Evolutionary conservation across 1,140 invertebrate genomes (phyloP), one percentile per base, ranked within the genome.

Genomic region (Drosophila oshimai): DNA sequence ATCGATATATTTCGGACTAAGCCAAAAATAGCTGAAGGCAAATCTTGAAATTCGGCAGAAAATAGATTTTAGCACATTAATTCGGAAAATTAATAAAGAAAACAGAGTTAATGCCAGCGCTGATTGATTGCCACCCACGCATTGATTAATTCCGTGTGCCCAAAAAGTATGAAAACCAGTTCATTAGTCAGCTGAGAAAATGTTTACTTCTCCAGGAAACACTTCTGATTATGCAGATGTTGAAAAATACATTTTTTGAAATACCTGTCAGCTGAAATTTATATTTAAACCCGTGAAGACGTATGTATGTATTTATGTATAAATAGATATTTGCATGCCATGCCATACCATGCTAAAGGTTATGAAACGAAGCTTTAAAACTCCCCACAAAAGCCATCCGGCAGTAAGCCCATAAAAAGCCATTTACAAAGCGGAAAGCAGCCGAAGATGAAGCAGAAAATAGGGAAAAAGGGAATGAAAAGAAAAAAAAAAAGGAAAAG

Each of bases 401-500:
- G 45, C 68, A 72, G 53, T 37, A 49, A 71, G 54, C 39, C 67
- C 68, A 60, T 71, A 71, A 71, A 77, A 79, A 86, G 72, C 80
- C 79, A 86, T 83, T 83, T 86, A 71, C 73, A 79, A 70, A 83
- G 76, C 65, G 37, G 46, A 55, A 72, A 71, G 64, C 65, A 61
- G 64, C 26, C 39, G 26, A 72, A 55, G 69, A 64, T 36, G 50
- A 37, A 17, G 42, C 33, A 33, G 22, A 39, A 31, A 50, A 46
- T 15, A 24, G 33, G 17, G 13, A 24, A 20, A 24, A 39, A 37
- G 39, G 49, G 22, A 29, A 28, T 20, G 12, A n/a, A 26, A 47
- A 29, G 6, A 17, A 22, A 41, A 28, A 20, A 26, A 18, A 15
- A 22, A 31, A 39, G 18, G 22, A 26, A 26, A 64, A n/a, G 34